These are phyloP conservation scores for Sisor rabdophorus DNA, from an alignment of 2,113 vertebrate genomes.

Conservation along the genomic window DNA sequence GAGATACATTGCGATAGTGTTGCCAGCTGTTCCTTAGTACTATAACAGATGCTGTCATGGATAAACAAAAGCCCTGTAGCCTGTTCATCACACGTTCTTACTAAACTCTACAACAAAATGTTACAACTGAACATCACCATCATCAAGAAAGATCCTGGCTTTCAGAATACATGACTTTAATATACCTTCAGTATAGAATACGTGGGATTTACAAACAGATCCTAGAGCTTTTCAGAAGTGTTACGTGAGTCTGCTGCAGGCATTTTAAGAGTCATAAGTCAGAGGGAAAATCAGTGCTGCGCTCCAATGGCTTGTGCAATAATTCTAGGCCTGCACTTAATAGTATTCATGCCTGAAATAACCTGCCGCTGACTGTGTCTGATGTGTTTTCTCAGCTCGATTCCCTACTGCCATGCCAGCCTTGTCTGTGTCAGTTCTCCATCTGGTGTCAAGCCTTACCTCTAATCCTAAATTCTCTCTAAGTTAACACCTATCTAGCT, in stretches of 20 bases:
- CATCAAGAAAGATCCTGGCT: background rate
- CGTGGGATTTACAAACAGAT: background rate
- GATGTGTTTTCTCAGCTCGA: constrained; percentile 47
- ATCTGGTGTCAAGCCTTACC: constrained; percentile 56
- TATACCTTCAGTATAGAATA: background rate
- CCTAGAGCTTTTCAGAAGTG: constrained; percentile 8
- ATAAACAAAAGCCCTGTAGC: constrained; percentile 19
- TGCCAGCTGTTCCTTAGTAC: constrained; percentile 29
- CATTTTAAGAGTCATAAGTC: constrained; percentile 42
- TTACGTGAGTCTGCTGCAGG: constrained; percentile 17
- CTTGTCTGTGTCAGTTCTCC: constrained; percentile 53
- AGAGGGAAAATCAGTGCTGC: constrained; percentile 51
- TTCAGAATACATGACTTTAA: background rate
- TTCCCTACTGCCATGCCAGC: constrained; percentile 55
- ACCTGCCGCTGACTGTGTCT: constrained; percentile 50
- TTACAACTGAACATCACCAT: background rate
- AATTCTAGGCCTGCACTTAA: constrained; percentile 48
- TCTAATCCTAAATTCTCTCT: constrained; percentile 17
- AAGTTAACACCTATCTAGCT: constrained; percentile 32
- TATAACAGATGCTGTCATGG: constrained; percentile 22
- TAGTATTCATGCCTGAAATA: constrained; percentile 54
- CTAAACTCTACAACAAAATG: background rate
- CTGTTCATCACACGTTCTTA: constrained; percentile 12
- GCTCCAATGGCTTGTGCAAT: constrained; percentile 48
- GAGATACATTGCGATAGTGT: constrained; percentile 7